Evolutionary conservation across 2,888 invertebrate species (phyloP).

Genomic region (Heliconius hortense): DNA sequence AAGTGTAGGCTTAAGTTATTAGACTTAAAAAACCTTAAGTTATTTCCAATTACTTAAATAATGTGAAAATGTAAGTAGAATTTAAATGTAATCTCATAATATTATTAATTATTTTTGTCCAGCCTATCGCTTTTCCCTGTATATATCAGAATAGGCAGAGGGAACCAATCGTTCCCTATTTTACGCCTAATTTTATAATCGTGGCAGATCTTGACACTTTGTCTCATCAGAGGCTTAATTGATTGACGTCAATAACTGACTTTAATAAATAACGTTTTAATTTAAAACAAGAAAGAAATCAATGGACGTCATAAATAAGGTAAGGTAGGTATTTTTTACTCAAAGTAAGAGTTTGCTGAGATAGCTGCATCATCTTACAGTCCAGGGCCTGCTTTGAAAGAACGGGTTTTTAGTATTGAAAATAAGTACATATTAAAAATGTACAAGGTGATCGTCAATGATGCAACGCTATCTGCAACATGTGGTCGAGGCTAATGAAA

Average conservation of each 20-base stretch:
- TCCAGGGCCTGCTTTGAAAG: neutral
- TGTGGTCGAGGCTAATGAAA: conserved; percentile 36
- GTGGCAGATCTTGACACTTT: neutral
- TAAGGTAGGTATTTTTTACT: neutral
- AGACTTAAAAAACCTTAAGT: too few species aligned
- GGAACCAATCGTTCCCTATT: neutral
- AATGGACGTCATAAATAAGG: neutral
- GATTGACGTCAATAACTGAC: conserved; percentile 2
- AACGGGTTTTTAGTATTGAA: neutral
- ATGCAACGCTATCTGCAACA: conserved; percentile 26
- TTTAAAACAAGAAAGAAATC: neutral
- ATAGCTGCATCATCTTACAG: neutral
- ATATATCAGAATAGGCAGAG: too few species aligned
- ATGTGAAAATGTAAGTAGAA: too few species aligned
- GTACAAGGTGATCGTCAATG: conserved; percentile 30
- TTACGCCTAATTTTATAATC: neutral
- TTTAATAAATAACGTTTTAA: neutral
- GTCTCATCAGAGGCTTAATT: neutral
- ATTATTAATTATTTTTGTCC: too few species aligned
- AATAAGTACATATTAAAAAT: conserved; percentile 7
- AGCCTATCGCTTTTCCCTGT: too few species aligned
- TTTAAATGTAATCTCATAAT: too few species aligned
- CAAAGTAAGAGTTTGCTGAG: neutral
- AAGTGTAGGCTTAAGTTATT: too few species aligned
- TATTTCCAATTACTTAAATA: too few species aligned